These are phyloP conservation scores for zebrafish (Danio rerio) DNA, from an alignment of 2,113 vertebrate genomes.

Conservation along the genomic window GRCz12tu NC_133185.1:42822501-42823000, in stretches of 20 bases:
- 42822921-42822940: slow-evolving; percentile 80
- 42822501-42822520: too few species aligned
- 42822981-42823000: slow-evolving; percentile 78
- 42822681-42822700: not conserved
- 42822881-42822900: slow-evolving; percentile 60
- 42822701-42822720: not conserved
- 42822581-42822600: slow-evolving; percentile 29
- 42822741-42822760: not conserved
- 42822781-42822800: not conserved
- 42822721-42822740: not conserved
- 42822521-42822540: slow-evolving; percentile 4
- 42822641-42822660: slow-evolving; percentile 27
- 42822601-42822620: not conserved
- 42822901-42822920: slow-evolving; percentile 79
- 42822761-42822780: not conserved
- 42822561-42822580: slow-evolving; percentile 24
- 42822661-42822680: slow-evolving; percentile 17
- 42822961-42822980: slow-evolving; percentile 84
- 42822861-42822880: slow-evolving; percentile 71
- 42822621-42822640: slow-evolving; percentile 24
- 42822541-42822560: slow-evolving; percentile 16
- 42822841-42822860: slow-evolving; percentile 21
- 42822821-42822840: not conserved
- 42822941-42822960: slow-evolving; percentile 82
- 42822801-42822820: not conserved